phyloP scores from a whole-genome alignment of 2,888 invertebrate species.

The Cephus rjabovi region DNA sequence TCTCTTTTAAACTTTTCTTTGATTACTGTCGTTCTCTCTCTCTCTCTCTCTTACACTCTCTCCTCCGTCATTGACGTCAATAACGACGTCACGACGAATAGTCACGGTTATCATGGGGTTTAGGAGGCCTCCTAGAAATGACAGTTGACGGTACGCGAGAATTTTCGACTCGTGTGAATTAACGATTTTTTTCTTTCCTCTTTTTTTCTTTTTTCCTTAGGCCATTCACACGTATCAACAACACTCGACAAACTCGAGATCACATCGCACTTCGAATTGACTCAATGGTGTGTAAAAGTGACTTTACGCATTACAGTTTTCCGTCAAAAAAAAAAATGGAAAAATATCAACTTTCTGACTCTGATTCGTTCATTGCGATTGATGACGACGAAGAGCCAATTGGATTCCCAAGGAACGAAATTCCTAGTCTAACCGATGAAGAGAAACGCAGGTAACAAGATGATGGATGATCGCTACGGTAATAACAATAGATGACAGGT shows the following conservation, averaged over 20 bases:
- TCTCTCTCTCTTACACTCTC: neutral
- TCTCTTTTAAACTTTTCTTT: neutral
- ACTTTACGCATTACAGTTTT: constrained; percentile 23
- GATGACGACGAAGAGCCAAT: neutral
- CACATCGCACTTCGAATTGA: constrained; percentile 58
- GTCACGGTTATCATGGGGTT: constrained; percentile 7
- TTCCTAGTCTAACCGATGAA: neutral
- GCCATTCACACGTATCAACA: neutral
- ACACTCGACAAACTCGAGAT: constrained; percentile 36
- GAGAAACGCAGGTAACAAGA: neutral
- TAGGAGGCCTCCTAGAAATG: constrained; percentile 28
- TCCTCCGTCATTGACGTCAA: neutral
- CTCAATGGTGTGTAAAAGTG: constrained; percentile 46
- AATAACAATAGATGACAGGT: neutral
- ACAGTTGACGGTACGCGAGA: constrained; percentile 26
- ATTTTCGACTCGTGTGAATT: constrained; percentile 9
- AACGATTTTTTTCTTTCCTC: constrained; percentile 29
- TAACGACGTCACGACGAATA: neutral
- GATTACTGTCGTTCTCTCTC: neutral
- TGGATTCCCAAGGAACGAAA: neutral
- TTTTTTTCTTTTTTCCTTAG: neutral
- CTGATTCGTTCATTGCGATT: neutral
- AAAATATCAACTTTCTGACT: neutral
- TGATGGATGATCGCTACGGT: neutral
- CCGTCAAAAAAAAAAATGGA: constrained; percentile 2